Base-by-base conservation (phyloP, 1,140 invertebrate genomes). In the Ips nitidus region DNA sequence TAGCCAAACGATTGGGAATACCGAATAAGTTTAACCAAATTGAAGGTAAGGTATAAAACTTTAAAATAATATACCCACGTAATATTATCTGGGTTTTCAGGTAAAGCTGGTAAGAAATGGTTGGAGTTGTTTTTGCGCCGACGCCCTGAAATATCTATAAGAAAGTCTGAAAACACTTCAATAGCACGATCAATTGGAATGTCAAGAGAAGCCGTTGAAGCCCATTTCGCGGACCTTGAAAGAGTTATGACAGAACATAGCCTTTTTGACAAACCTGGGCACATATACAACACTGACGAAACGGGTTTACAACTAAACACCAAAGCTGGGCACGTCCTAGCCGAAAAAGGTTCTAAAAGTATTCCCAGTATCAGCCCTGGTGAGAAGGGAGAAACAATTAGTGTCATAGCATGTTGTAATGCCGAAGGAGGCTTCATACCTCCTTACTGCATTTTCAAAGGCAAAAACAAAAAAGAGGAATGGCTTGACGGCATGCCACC, bases 401-500 rank as follows among this genome's bases (percentile, higher is more conserved):
- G 71, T 8, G 41, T 77, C 3, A 70, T 77, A 22, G 72, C 73
- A 37, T 75, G 71, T 50, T 73, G 71, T 47, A 75, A 66, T 52
- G 73, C 69, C 43, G 68, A 71, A 60, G 71, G 71, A 5, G 55
- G 2, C 52, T 66, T 50, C 68, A 6, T 65, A 67, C 74, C 76
- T 36, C 73, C 73, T 3, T 53, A 73, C 42, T 47, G 73, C 37
- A 76, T 82, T 45, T 75, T 78, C 1, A 80, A 80, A 72, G 79
- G 79, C 4, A 72, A 75, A 67, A 78, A 77, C 63, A 72, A 68
- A 79, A 22, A 77, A 64, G 50, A 70, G n/a, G 77, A 83, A 71
- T 80, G 78, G 66, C 53, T 71, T 71, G 76, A 81, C 53, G 73
- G 73, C 5, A 60, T 81, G 43, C 80, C 78, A 47, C 59, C 70